phyloP scores from a whole-genome alignment of 1,140 invertebrate genomes.

The Lasioglossum albipes region DNA sequence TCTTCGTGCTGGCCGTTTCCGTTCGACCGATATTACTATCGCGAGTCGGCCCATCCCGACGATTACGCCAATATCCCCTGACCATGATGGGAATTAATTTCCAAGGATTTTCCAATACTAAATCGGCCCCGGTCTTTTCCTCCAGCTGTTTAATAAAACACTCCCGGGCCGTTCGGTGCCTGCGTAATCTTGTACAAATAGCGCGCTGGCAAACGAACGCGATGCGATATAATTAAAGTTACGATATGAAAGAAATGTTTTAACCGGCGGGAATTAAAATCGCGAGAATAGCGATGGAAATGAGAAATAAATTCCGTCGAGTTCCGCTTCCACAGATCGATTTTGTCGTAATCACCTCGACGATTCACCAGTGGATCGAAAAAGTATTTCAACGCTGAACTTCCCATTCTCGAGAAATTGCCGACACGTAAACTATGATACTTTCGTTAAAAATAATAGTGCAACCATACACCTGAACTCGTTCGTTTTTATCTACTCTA shows the following conservation, averaged over 20 bases:
- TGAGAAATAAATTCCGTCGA: background rate
- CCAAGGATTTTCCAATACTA: conserved; percentile 8
- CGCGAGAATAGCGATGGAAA: background rate
- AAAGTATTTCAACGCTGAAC: too few relatives aligned
- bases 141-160: conserved; percentile 12
- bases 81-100: conserved; percentile 48
- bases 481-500: too few relatives aligned
- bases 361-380: too few relatives aligned
- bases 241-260: background rate
- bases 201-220: background rate
- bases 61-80: background rate
- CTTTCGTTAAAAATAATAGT: too few relatives aligned
- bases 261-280: background rate
- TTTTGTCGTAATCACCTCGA: too few relatives aligned
- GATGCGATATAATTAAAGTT: background rate
- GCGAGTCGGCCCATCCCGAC: conserved; percentile 9
- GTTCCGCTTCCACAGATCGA: background rate
- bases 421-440: too few relatives aligned
- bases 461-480: too few relatives aligned
- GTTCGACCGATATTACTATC: conserved; percentile 29
- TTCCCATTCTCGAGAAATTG: too few relatives aligned
- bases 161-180: too few relatives aligned
- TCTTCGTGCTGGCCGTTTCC: background rate
- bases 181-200: background rate
- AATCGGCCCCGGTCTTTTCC: background rate